These are phyloP conservation scores for Danaus chrysippus DNA, from an alignment of 2,888 invertebrate genomes.

Conservation along the genomic window DNA sequence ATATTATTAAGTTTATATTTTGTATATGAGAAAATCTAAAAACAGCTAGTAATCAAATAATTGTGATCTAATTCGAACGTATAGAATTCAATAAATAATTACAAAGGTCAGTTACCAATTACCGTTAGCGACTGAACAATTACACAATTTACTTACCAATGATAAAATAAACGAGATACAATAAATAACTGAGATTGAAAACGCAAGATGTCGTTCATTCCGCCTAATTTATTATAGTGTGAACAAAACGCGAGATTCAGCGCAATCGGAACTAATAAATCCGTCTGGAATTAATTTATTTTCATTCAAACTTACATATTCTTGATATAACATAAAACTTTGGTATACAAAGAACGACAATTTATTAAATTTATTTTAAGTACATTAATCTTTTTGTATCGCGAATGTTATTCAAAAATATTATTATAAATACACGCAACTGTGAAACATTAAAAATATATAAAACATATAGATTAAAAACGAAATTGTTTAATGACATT, in stretches of 20 bases:
- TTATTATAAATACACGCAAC: too few species aligned
- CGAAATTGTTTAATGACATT: too few species aligned
- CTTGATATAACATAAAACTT: conserved; percentile 1
- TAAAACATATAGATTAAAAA: too few species aligned
- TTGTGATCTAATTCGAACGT: too few species aligned
- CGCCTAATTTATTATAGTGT: conserved; percentile 18
- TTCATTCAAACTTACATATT: conserved; percentile 8
- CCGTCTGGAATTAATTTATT: conserved; percentile 21
- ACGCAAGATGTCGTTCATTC: conserved; percentile 15
- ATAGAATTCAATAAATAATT: too few species aligned
- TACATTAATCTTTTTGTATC: too few species aligned
- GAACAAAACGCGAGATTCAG: conserved; percentile 6
- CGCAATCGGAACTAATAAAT: conserved; percentile 12
- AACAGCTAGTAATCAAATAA: too few species aligned
- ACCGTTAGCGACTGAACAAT: not conserved
- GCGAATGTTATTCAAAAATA: too few species aligned
- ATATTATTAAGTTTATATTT: too few species aligned
- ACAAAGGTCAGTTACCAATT: conserved; percentile 8
- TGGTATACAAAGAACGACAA: not conserved
- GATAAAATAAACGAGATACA: conserved; percentile 19
- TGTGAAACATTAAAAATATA: too few species aligned
- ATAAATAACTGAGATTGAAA: conserved; percentile 16
- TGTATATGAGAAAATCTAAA: too few species aligned
- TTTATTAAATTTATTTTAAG: not conserved
- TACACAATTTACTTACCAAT: not conserved